Evolutionary conservation across 2,888 invertebrate genomes (phyloP).

Genomic region (Galerucella nymphaeae): DNA sequence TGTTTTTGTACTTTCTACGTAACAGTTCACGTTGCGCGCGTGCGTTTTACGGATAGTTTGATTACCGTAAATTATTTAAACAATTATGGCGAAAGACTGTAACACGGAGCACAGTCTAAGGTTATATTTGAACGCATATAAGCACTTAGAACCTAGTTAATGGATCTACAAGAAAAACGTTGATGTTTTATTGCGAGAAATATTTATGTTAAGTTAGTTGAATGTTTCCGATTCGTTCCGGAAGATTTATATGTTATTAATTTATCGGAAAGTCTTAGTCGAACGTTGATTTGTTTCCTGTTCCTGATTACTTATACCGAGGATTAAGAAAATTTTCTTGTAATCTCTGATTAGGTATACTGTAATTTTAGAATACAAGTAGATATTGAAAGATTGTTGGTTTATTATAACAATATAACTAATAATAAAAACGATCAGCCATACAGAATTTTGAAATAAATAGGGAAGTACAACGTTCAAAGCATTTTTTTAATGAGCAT

Average conservation of each 20-base stretch:
- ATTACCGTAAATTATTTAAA: slow-evolving; percentile 6
- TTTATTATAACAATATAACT: no score
- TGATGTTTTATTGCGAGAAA: not conserved
- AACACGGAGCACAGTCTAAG: not conserved
- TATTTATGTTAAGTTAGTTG: not conserved
- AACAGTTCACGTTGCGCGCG: slow-evolving; percentile 9
- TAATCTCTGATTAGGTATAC: no score
- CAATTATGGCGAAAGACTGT: not conserved
- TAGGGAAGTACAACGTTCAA: no score
- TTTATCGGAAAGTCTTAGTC: not conserved
- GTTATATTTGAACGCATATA: not conserved
- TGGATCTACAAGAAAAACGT: not conserved
- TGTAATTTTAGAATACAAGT: no score
- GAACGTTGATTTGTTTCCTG: no score
- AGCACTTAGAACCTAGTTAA: not conserved
- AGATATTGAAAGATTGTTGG: no score
- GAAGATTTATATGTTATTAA: not conserved
- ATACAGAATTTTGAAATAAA: no score
- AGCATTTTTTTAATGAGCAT: no score
- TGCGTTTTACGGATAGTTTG: not conserved
- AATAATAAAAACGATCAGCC: no score
- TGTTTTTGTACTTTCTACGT: slow-evolving; percentile 17
- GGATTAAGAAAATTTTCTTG: no score
- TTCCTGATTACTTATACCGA: no score
- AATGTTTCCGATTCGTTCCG: not conserved